Evolutionary conservation across 2,797 vertebrate species (phyloP), one percentile per base, ranked within the genome.

Genomic region (Aulostomus chinensis): DNA sequence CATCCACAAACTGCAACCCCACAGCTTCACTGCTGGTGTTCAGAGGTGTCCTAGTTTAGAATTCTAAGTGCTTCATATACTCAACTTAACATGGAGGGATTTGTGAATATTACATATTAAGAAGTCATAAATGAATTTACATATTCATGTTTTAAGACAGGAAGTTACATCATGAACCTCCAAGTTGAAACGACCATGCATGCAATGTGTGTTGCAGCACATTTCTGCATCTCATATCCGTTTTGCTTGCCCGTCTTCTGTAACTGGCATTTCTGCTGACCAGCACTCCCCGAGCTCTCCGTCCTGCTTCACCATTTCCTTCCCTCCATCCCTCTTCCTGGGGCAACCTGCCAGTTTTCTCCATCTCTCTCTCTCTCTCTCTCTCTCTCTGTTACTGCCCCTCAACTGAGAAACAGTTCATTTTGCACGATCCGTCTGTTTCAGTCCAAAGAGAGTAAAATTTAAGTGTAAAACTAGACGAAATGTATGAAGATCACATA

Each of bases 201-300:
- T 38, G 34, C 61, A 42, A 61, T 50, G 21, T 31, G 30, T 38
- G 62, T 9, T 50, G 62, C 28, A 41, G 45, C 41, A 34, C 35
- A 47, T 75, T 75, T 80, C 57, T 21, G 20, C 20, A 21, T 3
- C 20, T 6, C 20, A n/a, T n/a, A n/a, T 21, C 20, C 6, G 20
- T 21, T 21, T 6, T 21, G 22, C 18, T 58, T 11, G 16, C 66
- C 25, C 34, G 7, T 34, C 56, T 73, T 61, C 58, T 46, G 42
- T 38, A 43, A 14, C 48, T 70, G 78, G 78, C 78, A 74, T 78
- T 84, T 82, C 58, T 83, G 81, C 77, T 83, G 75, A 88, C 62
- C 73, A 51, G 60, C 60, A 58, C 55, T 74, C 50, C 35, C 2
- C 13, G 1, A 40, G 63, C 58, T 66, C 38, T 47, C 55, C 33